phyloP scores from a whole-genome alignment of 2,113 vertebrate species.

The Sula dactylatra region DNA sequence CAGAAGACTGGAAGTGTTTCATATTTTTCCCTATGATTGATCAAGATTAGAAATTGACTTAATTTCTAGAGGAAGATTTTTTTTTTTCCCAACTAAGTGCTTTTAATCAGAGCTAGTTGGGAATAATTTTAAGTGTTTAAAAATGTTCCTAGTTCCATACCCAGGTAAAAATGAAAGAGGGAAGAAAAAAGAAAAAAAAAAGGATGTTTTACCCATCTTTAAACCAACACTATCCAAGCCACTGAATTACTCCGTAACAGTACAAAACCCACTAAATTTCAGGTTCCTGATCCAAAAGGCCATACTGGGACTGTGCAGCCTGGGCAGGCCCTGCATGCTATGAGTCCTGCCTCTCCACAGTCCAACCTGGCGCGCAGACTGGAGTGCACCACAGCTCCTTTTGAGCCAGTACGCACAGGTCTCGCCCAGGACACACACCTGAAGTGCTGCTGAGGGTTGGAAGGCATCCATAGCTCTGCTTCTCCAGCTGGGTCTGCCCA shows the following conservation, averaged over 20 bases:
- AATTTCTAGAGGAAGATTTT: neutral
- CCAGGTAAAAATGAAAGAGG: neutral
- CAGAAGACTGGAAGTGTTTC: neutral
- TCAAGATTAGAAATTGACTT: neutral
- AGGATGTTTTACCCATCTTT: neutral
- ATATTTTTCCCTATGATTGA: neutral
- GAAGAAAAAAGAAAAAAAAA: neutral
- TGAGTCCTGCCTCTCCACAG: neutral
- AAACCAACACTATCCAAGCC: neutral
- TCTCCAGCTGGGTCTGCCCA: neutral
- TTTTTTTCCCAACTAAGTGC: neutral
- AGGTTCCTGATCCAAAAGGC: neutral
- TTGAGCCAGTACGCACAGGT: too few species aligned
- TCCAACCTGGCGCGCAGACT: neutral
- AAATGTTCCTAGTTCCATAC: neutral
- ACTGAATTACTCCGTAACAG: neutral
- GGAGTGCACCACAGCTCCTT: neutral
- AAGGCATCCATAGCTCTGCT: neutral
- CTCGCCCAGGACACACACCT: fast-evolving
- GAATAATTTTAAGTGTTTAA: neutral
- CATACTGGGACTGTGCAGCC: neutral
- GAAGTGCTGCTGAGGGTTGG: neutral
- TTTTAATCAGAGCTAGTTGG: neutral
- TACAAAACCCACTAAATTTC: neutral
- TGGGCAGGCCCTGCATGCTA: neutral